These are phyloP conservation scores for Macrobrachium rosenbergii DNA, from an alignment of 1,140 invertebrate species.

Conservation along the genomic window DNA sequence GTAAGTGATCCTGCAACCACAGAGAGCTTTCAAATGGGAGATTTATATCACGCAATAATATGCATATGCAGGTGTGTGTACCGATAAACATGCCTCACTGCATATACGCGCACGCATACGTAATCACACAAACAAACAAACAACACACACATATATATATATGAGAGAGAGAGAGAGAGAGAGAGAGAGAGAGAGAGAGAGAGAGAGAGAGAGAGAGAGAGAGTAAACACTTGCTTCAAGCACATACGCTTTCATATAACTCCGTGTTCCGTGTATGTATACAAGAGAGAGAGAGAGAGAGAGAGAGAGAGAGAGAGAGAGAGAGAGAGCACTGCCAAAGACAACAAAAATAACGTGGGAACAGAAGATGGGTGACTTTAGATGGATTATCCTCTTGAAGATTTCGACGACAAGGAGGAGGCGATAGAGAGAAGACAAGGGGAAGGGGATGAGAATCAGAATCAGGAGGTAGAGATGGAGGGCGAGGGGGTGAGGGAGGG, in stretches of 20 bases:
- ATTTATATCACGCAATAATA: not conserved
- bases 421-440: not conserved
- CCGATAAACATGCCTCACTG: not conserved
- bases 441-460: too few species aligned
- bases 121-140: too few species aligned
- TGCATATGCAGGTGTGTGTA: not conserved
- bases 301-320: slow-evolving; percentile 12
- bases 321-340: not conserved
- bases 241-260: too few species aligned
- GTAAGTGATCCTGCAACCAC: too few species aligned
- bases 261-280: too few species aligned
- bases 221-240: too few species aligned
- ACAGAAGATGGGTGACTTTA: not conserved
- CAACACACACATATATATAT: not conserved
- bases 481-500: not conserved
- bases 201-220: slow-evolving; percentile 5
- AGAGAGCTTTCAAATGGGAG: too few species aligned
- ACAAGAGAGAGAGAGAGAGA: not conserved
- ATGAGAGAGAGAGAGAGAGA: not conserved
- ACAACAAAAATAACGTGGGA: not conserved
- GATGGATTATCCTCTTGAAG: not conserved
- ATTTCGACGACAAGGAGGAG: not conserved
- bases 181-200: slow-evolving; percentile 5
- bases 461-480: not conserved
- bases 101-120: too few species aligned